Conservation (phyloP, 2,797 vertebrate species). For the Amniataba percoides region DNA sequence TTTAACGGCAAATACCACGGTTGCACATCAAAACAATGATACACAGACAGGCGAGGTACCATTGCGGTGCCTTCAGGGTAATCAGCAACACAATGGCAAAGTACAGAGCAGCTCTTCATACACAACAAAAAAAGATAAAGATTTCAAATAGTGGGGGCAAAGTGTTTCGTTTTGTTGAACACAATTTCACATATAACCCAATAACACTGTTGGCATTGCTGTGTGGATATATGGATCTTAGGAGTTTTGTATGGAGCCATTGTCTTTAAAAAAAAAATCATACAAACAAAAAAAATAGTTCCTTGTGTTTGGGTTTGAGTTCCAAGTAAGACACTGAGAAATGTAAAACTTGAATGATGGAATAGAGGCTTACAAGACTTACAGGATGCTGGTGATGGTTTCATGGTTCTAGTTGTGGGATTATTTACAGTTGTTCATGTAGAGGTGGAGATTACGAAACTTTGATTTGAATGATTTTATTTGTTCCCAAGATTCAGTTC, state of each 20-base stretch:
- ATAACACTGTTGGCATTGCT: conserved; percentile 1
- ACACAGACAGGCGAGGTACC: conserved; percentile 25
- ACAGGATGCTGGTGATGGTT: background rate
- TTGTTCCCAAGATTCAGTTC: background rate
- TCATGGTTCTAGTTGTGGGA: background rate
- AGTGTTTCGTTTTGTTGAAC: conserved; percentile 30
- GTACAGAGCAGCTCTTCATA: conserved; percentile 17
- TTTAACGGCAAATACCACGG: conserved; percentile 25
- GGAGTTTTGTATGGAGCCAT: background rate
- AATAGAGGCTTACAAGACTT: no score
- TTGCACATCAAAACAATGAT: conserved; percentile 51
- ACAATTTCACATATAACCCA: conserved; percentile 13
- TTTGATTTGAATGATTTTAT: background rate
- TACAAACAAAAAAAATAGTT: background rate
- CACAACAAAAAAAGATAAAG: background rate
- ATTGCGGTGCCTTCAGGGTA: conserved; percentile 37
- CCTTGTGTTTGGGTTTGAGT: background rate
- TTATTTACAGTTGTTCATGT: background rate
- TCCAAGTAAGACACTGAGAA: background rate
- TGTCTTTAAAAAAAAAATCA: background rate
- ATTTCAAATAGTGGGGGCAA: conserved; percentile 27
- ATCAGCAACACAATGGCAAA: conserved; percentile 40
- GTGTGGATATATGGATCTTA: conserved; percentile 8
- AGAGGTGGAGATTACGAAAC: background rate
- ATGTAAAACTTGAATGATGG: no score